Base-by-base conservation (phyloP, 2,113 vertebrate species). In the Cynocephalus volans region DNA sequence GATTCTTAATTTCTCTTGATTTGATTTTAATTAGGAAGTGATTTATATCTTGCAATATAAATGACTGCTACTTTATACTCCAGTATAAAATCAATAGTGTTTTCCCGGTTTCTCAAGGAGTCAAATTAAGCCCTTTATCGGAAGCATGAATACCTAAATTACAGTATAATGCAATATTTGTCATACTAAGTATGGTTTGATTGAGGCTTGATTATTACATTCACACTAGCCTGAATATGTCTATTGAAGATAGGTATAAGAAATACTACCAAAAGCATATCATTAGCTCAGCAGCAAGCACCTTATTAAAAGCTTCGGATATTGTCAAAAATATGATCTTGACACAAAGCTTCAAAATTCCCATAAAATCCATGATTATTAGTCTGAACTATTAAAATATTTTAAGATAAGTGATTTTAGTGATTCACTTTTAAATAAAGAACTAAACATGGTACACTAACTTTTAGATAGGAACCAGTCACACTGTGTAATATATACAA, bases 191-290 rank as follows among this genome's bases (percentile, higher is more conserved):
- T 98, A 98, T 93, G 95, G 97, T 98, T 98, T 99, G 99, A 99
- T 98, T 98, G 99, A 99, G 98, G 98, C 98, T 98, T 99, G 98
- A 99, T 99, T 99, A 98, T 99, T 98, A 99, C 98, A 99, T 98
- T 99, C 98, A 98, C 97, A 97, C 98, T 97, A 97, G 97, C 98
- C 89, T 98, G 98, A 99, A 98, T 98, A 97, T 98, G 97, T 98
- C 98, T 99, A 98, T 98, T 99, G 98, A 98, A 98, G 98, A 98
- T 96, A 99, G 97, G 97, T 98, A 96, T 98, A 98, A 98, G 98
- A 98, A 99, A 98, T 98, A 95, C 97, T 98, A 98, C 92, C 97
- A 98, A 99, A 98, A 98, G 98, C 97, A 83, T 98, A 98, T 99
- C 97, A 98, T 99, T 99, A 99, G 96, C 98, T 98, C 98, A 98